Evolutionary conservation across 2,113 vertebrate species (phyloP), one percentile per base, ranked within the genome.

Genomic region (Thinocorus orbignyianus): DNA sequence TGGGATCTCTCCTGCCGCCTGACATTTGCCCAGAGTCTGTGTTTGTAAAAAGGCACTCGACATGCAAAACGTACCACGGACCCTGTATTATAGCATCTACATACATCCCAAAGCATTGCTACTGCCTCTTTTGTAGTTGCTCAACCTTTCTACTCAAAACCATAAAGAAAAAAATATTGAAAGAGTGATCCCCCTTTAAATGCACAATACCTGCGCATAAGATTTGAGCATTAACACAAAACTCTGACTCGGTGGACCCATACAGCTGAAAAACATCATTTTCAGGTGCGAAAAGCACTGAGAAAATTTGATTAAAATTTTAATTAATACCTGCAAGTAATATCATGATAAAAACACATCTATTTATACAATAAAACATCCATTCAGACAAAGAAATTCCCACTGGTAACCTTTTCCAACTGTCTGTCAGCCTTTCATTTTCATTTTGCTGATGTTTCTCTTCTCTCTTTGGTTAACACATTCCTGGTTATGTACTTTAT

Each of bases 401-500:
- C 73, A 79, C 14, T 20, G 77, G 77, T 22, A 90, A 94, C 71
- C 51, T 64, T 86, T 83, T 46, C 60, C 39, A 90, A 85, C 42
- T 83, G 24, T 12, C 42, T 20, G 20, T 81, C 84, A 88, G 82
- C 65, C 13, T 6, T 65, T 70, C 81, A 68, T 68, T 85, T 71
- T 93, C n/a, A 76, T 88, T 86, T 86, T 95, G 74, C 80, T 93
- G 31, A 16, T 86, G 57, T 87, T 94, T 96, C 78, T 46, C 72
- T 93, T 74, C 83, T 82, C 81, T 86, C 65, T 78, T 86, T 94
- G 92, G 88, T 96, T 95, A 95, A 93, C 80, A 87, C 79, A 78
- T 96, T 92, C 87, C 93, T 93, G 79, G 60, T 92, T 92, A 94
- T 78, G 85, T 35, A 83, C 73, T 79, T 96, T 86, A 91, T 97